Evolutionary conservation across 2,888 invertebrate genomes (phyloP), one percentile per base, ranked within the genome.

Genomic region (Ophioninae sp.): DNA sequence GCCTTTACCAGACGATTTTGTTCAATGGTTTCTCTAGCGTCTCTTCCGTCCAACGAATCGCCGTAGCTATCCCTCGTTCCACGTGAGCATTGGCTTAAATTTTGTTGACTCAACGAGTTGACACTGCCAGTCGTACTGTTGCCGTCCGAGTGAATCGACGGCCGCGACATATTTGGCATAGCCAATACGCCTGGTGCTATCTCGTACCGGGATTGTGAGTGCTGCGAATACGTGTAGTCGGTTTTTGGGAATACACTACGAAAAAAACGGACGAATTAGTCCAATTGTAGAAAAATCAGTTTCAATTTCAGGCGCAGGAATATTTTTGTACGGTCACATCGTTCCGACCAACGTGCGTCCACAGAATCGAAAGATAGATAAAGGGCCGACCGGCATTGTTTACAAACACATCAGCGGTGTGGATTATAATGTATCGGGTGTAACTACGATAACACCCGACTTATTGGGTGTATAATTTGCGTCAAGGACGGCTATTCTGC

Each of bases 91-190:
- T 86, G 88, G 81, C 86, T 88, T 44, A 85, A 84, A 74, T 84
- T 89, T 79, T 86, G 88, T 85, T 87, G 87, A 84, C 88, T 90
- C 23, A 86, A 84, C 17, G 87, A 87, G 61, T 86, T 81, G 84
- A 87, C 81, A 67, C 86, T 89, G 30, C 87, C 87, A 50, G 82
- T 86, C 59, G 83, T 89, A 75, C 87, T 88, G 84, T 87, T 89
- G 21, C 87, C 82, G 64, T 90, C 87, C 61, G 89, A 89, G 82
- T 91, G 92, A 85, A 93, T 88, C 79, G 96, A 95, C 80, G 95
- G 94, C 3, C 98, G 95, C 1, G 97, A 97, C 97, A 98, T 97
- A 93, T 98, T 98, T 5, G 97, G 97, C 95, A 97, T 97, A 39
- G 96, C 96, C 86, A 97, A 94, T 79, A 97, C 95, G 1, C 97